Conservation (phyloP, 2,797 vertebrate species). For the Ctenopoma multispine region DNA sequence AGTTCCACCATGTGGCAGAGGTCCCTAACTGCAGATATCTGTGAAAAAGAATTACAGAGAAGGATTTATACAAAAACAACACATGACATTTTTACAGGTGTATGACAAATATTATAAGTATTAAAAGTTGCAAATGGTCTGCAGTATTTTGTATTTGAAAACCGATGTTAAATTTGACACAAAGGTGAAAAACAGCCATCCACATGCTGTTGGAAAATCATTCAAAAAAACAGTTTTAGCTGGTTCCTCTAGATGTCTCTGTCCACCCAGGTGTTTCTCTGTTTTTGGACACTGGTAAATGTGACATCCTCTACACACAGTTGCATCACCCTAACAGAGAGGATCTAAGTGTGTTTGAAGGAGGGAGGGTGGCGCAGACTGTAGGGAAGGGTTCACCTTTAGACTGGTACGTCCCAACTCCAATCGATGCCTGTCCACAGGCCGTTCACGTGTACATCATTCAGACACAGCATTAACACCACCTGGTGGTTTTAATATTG, state of each 20-base stretch:
- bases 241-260: constrained; percentile 73
- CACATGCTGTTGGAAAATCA: neutral
- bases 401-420: neutral
- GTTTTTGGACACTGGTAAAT: constrained; percentile 9
- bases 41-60: neutral
- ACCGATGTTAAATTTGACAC: neutral
- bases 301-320: constrained; percentile 17
- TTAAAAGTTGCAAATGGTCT: neutral
- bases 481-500: too few relatives aligned
- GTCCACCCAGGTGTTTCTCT: constrained; percentile 41
- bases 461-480: too few relatives aligned
- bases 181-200: neutral
- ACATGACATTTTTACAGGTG: neutral
- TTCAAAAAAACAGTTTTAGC: constrained; percentile 16
- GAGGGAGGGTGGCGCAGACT: neutral
- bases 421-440: constrained; percentile 3
- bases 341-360: constrained; percentile 12
- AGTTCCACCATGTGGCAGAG: constrained; percentile 73
- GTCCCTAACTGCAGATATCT: constrained; percentile 27
- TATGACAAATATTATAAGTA: neutral
- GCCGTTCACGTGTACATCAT: neutral
- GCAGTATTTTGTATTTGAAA: neutral
- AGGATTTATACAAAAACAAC: neutral
- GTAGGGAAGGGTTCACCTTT: neutral
- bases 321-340: constrained; percentile 39